A percentile compares a stretch with the other conserved stretches of the same genome.
These are phyloP conservation scores for Tonatia bakeri DNA, from an alignment of 2,113 vertebrate genomes.

Conservation along the genomic window DNA sequence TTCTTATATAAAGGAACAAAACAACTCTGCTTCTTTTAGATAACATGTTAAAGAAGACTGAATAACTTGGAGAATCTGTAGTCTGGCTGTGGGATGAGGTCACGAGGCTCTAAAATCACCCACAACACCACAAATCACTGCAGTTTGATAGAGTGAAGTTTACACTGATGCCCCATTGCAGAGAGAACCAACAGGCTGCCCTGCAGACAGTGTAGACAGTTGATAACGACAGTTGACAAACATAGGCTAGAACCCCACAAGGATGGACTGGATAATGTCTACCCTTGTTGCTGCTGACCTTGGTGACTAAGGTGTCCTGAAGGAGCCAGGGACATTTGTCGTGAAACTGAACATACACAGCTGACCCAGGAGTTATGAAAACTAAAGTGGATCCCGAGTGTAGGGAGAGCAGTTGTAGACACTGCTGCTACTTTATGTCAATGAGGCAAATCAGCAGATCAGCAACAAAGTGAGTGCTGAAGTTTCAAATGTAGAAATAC, in stretches of 20 bases:
- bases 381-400: not conserved
- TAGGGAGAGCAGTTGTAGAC: not conserved
- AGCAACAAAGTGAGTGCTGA: not conserved
- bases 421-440: not conserved
- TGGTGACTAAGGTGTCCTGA: not conserved
- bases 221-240: not conserved
- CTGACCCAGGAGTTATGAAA: not conserved
- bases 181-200: not conserved
- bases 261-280: not conserved
- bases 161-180: not conserved
- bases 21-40: not conserved
- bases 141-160: not conserved
- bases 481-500: not conserved
- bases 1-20: not conserved
- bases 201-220: not conserved
- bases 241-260: not conserved
- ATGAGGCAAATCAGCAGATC: not conserved
- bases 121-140: not conserved
- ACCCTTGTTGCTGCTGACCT: not conserved
- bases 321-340: not conserved
- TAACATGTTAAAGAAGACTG: not conserved
- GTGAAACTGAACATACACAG: not conserved
- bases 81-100: not conserved
- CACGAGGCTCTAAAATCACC: not conserved
- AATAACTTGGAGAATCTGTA: not conserved